Base-by-base conservation (phyloP, 2,888 invertebrate genomes). In the Dendrolimus houi region DNA sequence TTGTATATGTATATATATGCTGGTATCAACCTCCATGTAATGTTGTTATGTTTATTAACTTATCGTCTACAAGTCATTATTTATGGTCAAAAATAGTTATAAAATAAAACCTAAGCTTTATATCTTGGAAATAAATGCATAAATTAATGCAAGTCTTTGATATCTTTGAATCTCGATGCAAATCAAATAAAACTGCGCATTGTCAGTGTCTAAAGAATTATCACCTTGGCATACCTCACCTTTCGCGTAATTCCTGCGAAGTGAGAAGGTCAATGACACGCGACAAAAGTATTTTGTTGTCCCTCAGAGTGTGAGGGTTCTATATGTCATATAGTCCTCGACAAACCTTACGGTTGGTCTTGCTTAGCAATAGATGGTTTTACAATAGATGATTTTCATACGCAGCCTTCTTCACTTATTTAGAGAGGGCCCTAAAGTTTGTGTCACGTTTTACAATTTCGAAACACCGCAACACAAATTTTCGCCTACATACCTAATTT, bases 211-310 rank as follows among this genome's bases (percentile, higher is more conserved):
- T 63, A 62, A 75, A 77, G 75, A 78, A 69, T 75, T 78, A 79
- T 86, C 77, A 78, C 81, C 79, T 80, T 80, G 77, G 76, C 81
- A 83, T 81, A 79, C 81, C 81, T 81, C 81, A 79, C 81, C 81
- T 81, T 80, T 77, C 72, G 77, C 74, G 70, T 72, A 76, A 77
- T 76, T 77, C 73, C 70, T 70, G 67, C 70, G 70, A 71, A 68
- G 69, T 64, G 70, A 79, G 70, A 79, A 75, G 85, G 78, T 83
- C 81, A 70, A 75, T 82, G 85, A 81, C 85, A 74, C 64, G 63
- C 70, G 75, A 78, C 82, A 79, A 65, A 66, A 69, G 69, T 63
- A 58, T 52, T 54, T 12, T 47, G 9, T 12, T 47, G 47, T 8
- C 12, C 47, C 47, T 10, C 47, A 47, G 12, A 9, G 2, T 8